Evolutionary conservation across 1,140 invertebrate species (phyloP).

Genomic region (Plodia interpunctella): DNA sequence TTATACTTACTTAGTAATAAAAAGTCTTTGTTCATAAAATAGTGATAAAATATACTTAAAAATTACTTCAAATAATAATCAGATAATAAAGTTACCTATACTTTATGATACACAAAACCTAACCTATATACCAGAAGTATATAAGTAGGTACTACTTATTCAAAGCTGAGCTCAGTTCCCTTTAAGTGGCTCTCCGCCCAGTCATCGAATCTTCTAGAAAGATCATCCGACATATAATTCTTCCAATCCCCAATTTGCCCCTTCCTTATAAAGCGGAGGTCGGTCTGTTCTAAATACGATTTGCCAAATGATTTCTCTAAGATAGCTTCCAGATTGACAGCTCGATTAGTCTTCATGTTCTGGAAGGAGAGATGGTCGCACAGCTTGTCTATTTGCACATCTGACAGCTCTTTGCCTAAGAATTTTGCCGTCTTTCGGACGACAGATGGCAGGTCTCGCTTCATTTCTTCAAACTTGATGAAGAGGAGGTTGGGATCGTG

Average conservation of each 20-base stretch:
- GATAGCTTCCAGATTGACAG: constrained; percentile 83
- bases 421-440: constrained; percentile 85
- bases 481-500: constrained; percentile 87
- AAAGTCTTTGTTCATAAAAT: not conserved
- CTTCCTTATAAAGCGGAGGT: constrained; percentile 86
- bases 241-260: constrained; percentile 91
- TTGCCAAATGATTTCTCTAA: constrained; percentile 75
- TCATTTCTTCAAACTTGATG: constrained; percentile 92
- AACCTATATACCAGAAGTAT: no score
- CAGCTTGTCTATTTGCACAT: constrained; percentile 82
- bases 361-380: constrained; percentile 87
- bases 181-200: constrained; percentile 84
- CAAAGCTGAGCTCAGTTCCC: constrained; percentile 81
- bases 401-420: constrained; percentile 81
- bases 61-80: not conserved
- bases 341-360: constrained; percentile 89
- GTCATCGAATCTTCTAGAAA: constrained; percentile 84
- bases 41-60: not conserved
- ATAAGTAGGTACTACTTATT: no score
- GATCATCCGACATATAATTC: constrained; percentile 86
- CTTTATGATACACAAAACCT: not conserved
- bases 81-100: not conserved
- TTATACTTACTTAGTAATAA: not conserved
- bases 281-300: constrained; percentile 68
- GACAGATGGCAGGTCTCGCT: constrained; percentile 80